phyloP scores from a whole-genome alignment of 2,888 invertebrate genomes.

The Drosophila greeni region DNA sequence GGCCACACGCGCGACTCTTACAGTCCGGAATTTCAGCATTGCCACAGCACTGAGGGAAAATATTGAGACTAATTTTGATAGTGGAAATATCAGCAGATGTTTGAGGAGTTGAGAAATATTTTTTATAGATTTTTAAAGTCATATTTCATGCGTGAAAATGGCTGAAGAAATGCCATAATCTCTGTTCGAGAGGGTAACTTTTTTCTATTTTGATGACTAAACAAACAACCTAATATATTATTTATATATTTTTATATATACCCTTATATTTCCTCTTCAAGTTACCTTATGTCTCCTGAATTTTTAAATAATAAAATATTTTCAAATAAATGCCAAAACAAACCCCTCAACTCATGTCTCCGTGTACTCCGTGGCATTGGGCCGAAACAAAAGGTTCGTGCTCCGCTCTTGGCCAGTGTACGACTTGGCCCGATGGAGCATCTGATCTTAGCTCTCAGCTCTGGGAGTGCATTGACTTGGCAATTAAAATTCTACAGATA shows the following conservation, averaged over 20 bases:
- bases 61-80: rapidly evolving
- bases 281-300: no score
- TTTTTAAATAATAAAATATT: no score
- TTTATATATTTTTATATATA: no score
- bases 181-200: rapidly evolving
- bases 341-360: not conserved
- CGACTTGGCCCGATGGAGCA: constrained; percentile 43
- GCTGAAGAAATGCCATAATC: not conserved
- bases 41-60: constrained; percentile 5
- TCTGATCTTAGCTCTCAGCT: constrained; percentile 37
- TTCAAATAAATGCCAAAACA: rapidly evolving
- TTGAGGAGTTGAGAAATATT: not conserved
- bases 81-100: not conserved
- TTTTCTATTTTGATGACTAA: no score
- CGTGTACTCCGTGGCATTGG: constrained; percentile 14
- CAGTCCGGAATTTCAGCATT: constrained; percentile 26
- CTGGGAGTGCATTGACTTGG: constrained; percentile 67
- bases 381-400: constrained; percentile 15
- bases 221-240: no score
- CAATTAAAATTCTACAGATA: constrained; percentile 73
- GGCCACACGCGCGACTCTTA: constrained; percentile 73
- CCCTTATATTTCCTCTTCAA: no score
- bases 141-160: not conserved
- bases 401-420: constrained; percentile 24
- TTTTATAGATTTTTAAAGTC: not conserved